These are phyloP conservation scores for Nibea albiflora DNA, from an alignment of 2,113 vertebrate genomes.

Conservation along the genomic window DNA sequence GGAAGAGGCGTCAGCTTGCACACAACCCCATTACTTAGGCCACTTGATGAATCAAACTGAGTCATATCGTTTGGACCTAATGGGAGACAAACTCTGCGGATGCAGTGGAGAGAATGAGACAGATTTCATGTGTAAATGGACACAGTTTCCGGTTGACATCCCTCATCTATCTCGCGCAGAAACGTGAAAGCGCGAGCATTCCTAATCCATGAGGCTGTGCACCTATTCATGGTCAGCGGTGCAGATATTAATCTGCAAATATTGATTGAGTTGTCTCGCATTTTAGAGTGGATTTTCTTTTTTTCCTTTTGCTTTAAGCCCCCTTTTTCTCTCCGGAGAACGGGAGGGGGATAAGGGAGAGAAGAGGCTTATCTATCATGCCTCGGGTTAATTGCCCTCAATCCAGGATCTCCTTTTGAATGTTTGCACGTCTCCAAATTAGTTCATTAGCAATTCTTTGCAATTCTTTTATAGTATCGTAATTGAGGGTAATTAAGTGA, in stretches of 20 bases:
- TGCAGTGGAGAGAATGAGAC: neutral
- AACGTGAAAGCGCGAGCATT: neutral
- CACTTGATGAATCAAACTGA: neutral
- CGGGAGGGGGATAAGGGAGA: conserved; percentile 7
- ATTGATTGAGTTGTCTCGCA: conserved; percentile 32
- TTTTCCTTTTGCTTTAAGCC: conserved; percentile 17
- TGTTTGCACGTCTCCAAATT: conserved; percentile 77
- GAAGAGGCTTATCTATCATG: conserved; percentile 59
- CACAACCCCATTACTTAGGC: neutral
- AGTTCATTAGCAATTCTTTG: conserved; percentile 85
- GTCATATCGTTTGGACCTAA: neutral
- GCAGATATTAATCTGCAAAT: conserved; percentile 54
- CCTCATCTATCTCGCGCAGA: neutral
- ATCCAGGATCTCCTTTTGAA: conserved; percentile 72
- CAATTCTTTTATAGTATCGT: conserved; percentile 80
- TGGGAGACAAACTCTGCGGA: neutral
- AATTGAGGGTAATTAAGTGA: conserved; percentile 84
- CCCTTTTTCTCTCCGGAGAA: conserved; percentile 32
- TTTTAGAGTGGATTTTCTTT: conserved; percentile 17
- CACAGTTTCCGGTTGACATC: conserved; percentile 7
- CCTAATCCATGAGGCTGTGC: neutral
- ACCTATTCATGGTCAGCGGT: neutral
- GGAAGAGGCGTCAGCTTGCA: too few relatives aligned
- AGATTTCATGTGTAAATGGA: conserved; percentile 9
- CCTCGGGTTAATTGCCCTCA: conserved; percentile 78